Percentiles rank a stretch among this genome's conserved stretches.
phyloP scores from a whole-genome alignment of 2,888 invertebrate genomes.

The Timema cristinae region DNA sequence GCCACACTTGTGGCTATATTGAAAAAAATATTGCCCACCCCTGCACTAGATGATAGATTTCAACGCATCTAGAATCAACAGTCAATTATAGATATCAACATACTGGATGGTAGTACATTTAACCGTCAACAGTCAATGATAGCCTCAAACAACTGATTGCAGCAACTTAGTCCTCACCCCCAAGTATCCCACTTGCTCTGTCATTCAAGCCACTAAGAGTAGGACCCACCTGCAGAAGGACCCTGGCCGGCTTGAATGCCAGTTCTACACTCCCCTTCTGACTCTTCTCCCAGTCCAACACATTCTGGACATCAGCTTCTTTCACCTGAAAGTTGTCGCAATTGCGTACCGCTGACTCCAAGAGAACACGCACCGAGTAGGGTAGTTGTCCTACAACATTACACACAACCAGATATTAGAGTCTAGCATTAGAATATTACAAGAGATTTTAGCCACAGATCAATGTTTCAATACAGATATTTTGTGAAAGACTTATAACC shows the following conservation, averaged over 20 bases:
- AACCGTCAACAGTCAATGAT: too few species aligned
- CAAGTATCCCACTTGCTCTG: not conserved
- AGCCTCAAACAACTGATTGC: too few species aligned
- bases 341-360: conserved; percentile 94
- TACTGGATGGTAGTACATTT: too few species aligned
- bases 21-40: too few species aligned
- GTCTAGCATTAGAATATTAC: not conserved
- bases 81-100: too few species aligned
- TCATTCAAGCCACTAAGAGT: not conserved
- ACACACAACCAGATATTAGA: not conserved
- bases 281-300: conserved; percentile 81
- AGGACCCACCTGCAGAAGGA: conserved; percentile 80
- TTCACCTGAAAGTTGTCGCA: conserved; percentile 93
- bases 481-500: too few species aligned
- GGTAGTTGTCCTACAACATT: conserved; percentile 69
- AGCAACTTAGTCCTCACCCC: too few species aligned
- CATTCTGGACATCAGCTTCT: conserved; percentile 79
- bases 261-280: conserved; percentile 81
- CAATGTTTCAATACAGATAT: too few species aligned
- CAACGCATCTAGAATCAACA: too few species aligned
- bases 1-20: too few species aligned
- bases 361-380: conserved; percentile 83
- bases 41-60: too few species aligned
- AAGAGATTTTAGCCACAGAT: too few species aligned
- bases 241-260: conserved; percentile 93